Percentiles rank a stretch among this genome's conserved stretches.
phyloP scores from a whole-genome alignment of 2,888 invertebrate genomes.

The Dione juno region DNA sequence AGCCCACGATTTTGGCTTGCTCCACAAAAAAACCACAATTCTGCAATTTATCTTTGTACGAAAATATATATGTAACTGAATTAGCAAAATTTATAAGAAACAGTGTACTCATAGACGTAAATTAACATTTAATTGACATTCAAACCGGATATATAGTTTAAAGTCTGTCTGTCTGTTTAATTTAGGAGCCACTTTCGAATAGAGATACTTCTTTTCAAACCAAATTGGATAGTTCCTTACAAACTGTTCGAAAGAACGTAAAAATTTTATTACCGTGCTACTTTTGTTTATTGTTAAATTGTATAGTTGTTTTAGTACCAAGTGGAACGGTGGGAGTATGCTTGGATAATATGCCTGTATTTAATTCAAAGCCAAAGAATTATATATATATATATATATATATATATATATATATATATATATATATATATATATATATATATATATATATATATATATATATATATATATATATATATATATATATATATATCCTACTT shows the following conservation, averaged over 20 bases:
- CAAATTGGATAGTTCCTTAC: conserved; percentile 18
- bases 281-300: conserved; percentile 18
- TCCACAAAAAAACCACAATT: no score
- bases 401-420: no score
- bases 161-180: not conserved
- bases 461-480: no score
- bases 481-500: no score
- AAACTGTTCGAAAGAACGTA: conserved; percentile 1
- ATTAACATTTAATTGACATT: not conserved
- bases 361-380: not conserved
- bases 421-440: no score
- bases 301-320: conserved; percentile 4
- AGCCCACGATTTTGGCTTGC: no score
- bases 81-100: no score
- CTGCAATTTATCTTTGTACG: no score
- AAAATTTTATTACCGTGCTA: not conserved
- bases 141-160: not conserved
- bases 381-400: no score
- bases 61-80: no score
- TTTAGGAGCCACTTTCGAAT: conserved; percentile 10
- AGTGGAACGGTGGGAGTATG: not conserved
- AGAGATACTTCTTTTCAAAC: conserved; percentile 6
- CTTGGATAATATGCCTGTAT: not conserved
- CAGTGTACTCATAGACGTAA: no score
- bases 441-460: no score